phyloP scores from a whole-genome alignment of 2,888 invertebrate species.

The Scaptomyza parva region DNA sequence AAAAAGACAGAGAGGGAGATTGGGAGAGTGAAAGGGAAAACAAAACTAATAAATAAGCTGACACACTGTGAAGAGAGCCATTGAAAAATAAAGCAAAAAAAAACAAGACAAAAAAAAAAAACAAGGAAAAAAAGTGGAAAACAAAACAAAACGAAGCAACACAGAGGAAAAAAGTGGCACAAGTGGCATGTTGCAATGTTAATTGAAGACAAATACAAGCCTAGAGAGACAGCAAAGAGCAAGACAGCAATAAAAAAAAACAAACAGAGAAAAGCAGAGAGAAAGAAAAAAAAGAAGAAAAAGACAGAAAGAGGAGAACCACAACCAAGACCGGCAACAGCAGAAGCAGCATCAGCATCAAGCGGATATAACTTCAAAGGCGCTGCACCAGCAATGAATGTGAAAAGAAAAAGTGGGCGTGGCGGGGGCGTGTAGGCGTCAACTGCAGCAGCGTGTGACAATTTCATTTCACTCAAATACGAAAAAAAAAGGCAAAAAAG shows the following conservation, averaged over 20 bases:
- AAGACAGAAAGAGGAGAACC: conserved; percentile 51
- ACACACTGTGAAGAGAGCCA: conserved; percentile 47
- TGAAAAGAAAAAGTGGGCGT: conserved; percentile 34
- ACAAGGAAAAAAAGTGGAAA: conserved; percentile 23
- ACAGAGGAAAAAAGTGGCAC: conserved; percentile 50
- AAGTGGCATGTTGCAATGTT: conserved; percentile 79
- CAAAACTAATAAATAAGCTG: conserved; percentile 56
- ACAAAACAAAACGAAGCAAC: conserved; percentile 27
- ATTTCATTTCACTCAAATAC: conserved; percentile 45
- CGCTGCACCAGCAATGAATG: conserved; percentile 41
- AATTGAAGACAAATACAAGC: conserved; percentile 75
- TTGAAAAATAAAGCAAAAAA: conserved; percentile 42
- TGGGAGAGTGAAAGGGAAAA: conserved; percentile 1
- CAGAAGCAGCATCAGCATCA: conserved; percentile 15
- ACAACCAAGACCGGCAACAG: conserved; percentile 39
- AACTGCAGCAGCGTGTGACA: conserved; percentile 58
- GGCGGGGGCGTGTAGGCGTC: conserved; percentile 31
- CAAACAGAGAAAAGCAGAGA: conserved; percentile 1
- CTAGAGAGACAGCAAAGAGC: conserved; percentile 21
- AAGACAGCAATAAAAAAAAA: conserved; percentile 5
- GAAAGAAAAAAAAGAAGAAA: neutral
- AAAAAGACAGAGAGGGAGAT: neutral
- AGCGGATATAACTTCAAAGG: conserved; percentile 52
- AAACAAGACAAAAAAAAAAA: conserved; percentile 18
- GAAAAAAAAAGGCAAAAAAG: conserved; percentile 4